These are phyloP conservation scores for Miniopterus natalensis DNA, from an alignment of 2,113 vertebrate genomes.

Conservation along the genomic window DNA sequence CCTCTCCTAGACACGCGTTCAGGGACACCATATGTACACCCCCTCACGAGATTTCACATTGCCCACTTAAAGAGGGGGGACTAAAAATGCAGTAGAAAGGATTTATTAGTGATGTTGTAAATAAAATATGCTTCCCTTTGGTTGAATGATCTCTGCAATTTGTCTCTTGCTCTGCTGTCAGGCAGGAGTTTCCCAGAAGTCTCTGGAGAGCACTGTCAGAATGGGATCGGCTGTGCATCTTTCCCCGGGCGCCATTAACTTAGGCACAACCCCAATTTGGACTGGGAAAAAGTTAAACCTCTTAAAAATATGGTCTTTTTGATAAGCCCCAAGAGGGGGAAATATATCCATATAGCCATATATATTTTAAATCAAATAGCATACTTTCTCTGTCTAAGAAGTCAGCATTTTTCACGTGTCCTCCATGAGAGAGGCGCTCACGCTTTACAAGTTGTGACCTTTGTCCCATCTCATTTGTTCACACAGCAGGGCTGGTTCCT, in stretches of 20 bases:
- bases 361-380: slow-evolving; percentile 41
- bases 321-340: slow-evolving; percentile 62
- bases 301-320: slow-evolving; percentile 64
- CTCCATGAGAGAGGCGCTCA: background rate
- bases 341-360: slow-evolving; percentile 27
- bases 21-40: background rate
- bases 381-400: slow-evolving; percentile 19
- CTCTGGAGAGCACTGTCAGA: slow-evolving; percentile 54
- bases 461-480: background rate
- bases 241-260: slow-evolving; percentile 47
- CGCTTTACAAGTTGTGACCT: slow-evolving; percentile 1
- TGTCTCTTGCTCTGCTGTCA: background rate
- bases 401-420: slow-evolving; percentile 43
- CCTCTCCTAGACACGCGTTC: background rate
- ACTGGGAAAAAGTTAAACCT: slow-evolving; percentile 42
- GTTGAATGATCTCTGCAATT: slow-evolving; percentile 39
- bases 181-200: slow-evolving; percentile 23
- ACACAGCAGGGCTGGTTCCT: background rate
- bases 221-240: slow-evolving; percentile 2
- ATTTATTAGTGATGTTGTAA: slow-evolving; percentile 65
- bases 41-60: background rate
- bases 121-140: slow-evolving; percentile 68
- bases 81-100: slow-evolving; percentile 25
- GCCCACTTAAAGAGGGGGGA: background rate
- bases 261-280: slow-evolving; percentile 28